Conservation (phyloP, 1,140 invertebrate genomes). For the Rhynchophorus ferrugineus region DNA sequence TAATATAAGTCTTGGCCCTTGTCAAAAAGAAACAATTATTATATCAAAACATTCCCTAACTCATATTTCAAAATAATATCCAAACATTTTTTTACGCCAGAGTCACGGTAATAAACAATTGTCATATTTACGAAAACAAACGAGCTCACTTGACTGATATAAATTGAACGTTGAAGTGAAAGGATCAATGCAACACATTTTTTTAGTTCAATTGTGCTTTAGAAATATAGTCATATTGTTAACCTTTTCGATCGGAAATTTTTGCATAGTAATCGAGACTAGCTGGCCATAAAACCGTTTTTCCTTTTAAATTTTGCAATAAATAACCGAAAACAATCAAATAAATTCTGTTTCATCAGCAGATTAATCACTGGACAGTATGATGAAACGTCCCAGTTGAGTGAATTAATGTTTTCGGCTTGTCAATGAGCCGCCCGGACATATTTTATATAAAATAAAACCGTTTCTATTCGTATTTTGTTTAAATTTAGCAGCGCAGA, state of each 20-base stretch:
- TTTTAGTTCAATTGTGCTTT: too few species aligned
- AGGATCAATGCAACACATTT: too few species aligned
- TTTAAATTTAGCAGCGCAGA: slow-evolving; percentile 19
- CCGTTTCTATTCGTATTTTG: slow-evolving; percentile 16
- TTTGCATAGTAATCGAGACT: slow-evolving; percentile 21
- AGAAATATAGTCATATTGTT: slow-evolving; percentile 1
- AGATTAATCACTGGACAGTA: slow-evolving; percentile 22
- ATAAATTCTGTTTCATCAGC: slow-evolving; percentile 24
- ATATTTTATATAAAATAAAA: slow-evolving; percentile 23
- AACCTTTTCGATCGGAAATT: slow-evolving; percentile 16
- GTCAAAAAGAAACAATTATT: too few species aligned
- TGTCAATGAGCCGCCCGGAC: slow-evolving; percentile 17
- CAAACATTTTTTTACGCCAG: too few species aligned
- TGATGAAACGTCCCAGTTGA: slow-evolving; percentile 23
- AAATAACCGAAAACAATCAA: slow-evolving; percentile 22
- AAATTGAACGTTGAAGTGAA: too few species aligned
- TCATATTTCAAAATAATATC: too few species aligned
- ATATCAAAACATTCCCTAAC: too few species aligned
- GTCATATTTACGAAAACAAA: too few species aligned
- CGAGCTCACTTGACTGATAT: too few species aligned
- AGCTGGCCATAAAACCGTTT: slow-evolving; percentile 18
- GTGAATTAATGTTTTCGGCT: slow-evolving; percentile 22
- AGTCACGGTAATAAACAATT: too few species aligned
- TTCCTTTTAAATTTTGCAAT: slow-evolving; percentile 23
- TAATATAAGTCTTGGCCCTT: too few species aligned